A percentile compares a stretch with the other conserved stretches of the same genome.
Conservation (phyloP, 2,113 vertebrate genomes). For the Xenopus borealis region DNA sequence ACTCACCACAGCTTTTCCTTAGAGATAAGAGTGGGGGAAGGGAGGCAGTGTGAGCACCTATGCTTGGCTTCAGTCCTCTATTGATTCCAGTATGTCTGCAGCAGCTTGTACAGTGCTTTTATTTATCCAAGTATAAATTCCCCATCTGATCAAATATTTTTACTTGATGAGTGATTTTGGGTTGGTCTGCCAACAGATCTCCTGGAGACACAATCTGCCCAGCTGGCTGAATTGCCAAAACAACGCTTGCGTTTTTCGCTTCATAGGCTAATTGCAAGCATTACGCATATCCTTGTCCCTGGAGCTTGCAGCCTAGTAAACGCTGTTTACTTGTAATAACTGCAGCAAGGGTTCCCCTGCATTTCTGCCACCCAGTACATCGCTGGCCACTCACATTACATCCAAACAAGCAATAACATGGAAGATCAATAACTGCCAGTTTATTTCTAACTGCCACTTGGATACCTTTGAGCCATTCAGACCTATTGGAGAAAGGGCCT, state of each 20-base stretch:
- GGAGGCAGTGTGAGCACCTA: background rate
- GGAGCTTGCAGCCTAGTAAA: conserved; percentile 9
- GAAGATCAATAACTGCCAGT: too few species aligned
- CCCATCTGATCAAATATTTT: conserved; percentile 42
- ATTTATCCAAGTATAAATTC: conserved; percentile 33
- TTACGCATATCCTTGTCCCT: background rate
- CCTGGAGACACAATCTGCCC: background rate
- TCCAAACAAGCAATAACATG: too few species aligned
- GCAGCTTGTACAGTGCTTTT: conserved; percentile 26
- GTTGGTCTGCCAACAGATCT: conserved; percentile 11
- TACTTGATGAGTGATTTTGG: conserved; percentile 5
- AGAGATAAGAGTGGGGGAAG: too few species aligned
- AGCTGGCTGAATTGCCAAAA: conserved; percentile 4
- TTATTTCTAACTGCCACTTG: too few species aligned
- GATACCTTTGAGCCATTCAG: too few species aligned
- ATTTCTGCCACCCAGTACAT: too few species aligned
- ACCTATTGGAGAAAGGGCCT: too few species aligned
- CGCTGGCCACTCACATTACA: too few species aligned
- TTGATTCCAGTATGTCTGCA: conserved; percentile 13
- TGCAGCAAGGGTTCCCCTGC: too few species aligned
- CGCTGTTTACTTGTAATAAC: too few species aligned
- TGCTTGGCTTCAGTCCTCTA: conserved; percentile 17
- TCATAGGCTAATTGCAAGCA: background rate
- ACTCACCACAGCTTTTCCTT: too few species aligned
- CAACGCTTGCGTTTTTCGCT: background rate